These are phyloP conservation scores for Caenorhabditis auriculariae DNA, from an alignment of 2,888 invertebrate species.

Conservation along the genomic window DNA sequence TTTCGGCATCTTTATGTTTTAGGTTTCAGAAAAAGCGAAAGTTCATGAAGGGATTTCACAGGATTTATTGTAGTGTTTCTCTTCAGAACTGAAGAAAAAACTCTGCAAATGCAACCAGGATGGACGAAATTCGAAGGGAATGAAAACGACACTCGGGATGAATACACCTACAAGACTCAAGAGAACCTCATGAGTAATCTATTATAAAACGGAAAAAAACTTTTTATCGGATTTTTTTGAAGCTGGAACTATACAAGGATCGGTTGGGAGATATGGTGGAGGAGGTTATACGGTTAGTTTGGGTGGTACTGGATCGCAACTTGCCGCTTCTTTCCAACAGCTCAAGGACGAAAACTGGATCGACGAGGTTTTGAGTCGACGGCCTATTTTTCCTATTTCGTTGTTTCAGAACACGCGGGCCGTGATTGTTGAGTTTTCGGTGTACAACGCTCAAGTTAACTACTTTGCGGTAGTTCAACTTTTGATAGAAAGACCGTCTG, in stretches of 20 bases:
- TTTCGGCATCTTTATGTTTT: too few species aligned
- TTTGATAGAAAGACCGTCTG: conserved; percentile 35
- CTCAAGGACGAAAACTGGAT: conserved; percentile 62
- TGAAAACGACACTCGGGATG: conserved; percentile 12
- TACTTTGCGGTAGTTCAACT: conserved; percentile 47
- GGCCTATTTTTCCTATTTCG: conserved; percentile 59
- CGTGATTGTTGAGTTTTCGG: conserved; percentile 69
- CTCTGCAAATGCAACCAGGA: conserved; percentile 17
- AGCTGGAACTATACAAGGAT: conserved; percentile 21
- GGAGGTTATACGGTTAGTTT: conserved; percentile 44
- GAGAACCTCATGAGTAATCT: conserved; percentile 18
- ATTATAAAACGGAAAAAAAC: neutral
- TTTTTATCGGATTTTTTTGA: too few species aligned
- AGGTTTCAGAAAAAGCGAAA: too few species aligned
- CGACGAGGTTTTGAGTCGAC: conserved; percentile 11
- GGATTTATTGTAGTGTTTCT: too few species aligned
- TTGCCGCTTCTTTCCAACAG: conserved; percentile 53
- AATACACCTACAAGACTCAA: conserved; percentile 31
- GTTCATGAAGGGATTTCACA: too few species aligned
- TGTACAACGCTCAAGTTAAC: conserved; percentile 67
- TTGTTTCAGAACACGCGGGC: conserved; percentile 68
- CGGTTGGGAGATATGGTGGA: conserved; percentile 26
- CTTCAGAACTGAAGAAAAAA: conserved; percentile 21
- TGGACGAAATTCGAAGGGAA: conserved; percentile 9
- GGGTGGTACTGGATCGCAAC: conserved; percentile 26